Evolutionary conservation across 2,888 invertebrate genomes (phyloP), one percentile per base, ranked within the genome.

Genomic region (Pteria penguin): DNA sequence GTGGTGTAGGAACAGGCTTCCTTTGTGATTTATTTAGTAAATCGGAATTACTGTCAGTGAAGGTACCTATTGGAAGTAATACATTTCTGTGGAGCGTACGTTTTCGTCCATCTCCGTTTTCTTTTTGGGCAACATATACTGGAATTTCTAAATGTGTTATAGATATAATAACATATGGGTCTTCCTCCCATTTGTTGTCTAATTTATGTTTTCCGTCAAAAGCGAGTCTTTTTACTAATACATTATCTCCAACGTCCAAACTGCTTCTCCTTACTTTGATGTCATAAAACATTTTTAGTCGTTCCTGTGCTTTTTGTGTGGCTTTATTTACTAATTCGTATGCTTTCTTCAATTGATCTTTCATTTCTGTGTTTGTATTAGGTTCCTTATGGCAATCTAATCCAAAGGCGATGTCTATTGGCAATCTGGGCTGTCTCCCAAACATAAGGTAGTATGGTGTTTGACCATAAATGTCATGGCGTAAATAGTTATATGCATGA

Each of bases 211-310:
- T 66, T 11, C 67, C 73, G n/a, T 32, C 57, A 31, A 70, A 70
- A 24, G 58, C 58, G 11, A 70, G 18, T 27, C 54, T 55, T 57
- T 75, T 75, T 2, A 75, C 69, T 18, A 70, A 26, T 27, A 76
- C 60, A 11, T 26, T 65, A 31, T 66, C 71, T 8, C 76, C 72
- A n/a, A 61, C 52, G 14, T 22, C 36, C 22, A 76, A 11, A 2
- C 24, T 62, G 22, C 14, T 18, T 24, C 71, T 67, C 54, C 55
- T 57, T 1, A 57, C 61, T 58, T 31, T 57, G 11, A 52, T 63
- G 33, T 76, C 76, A 72, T 72, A 76, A 18, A 26, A 4, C n/a
- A 24, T 45, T 31, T 75, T 75, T 24, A 66, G 75, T 33, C 33
- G 54, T 2, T 55, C 60, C 55, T 54, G 55, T 0, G 57, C 45